Evolutionary conservation across 2,888 invertebrate genomes (phyloP).

Genomic region (Cryptus armator): DNA sequence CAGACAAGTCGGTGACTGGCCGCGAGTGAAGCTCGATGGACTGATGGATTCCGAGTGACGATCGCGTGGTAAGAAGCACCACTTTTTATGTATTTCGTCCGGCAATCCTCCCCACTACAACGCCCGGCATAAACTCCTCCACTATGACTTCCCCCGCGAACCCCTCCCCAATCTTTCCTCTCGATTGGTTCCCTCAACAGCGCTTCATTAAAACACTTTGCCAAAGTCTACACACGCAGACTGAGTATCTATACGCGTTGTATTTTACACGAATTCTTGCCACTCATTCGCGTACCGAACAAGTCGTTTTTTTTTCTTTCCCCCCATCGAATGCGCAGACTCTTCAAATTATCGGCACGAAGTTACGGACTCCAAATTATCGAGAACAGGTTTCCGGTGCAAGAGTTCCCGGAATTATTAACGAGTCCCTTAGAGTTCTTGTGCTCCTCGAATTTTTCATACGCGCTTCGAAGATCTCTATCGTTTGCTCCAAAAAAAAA

Average conservation of each 20-base stretch:
- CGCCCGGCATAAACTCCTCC: conserved; percentile 4
- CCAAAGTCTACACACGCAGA: no score
- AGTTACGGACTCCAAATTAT: conserved; percentile 48
- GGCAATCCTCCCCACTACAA: conserved; percentile 59
- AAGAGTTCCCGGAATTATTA: conserved; percentile 32
- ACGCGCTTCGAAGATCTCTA: neutral
- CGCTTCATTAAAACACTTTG: conserved; percentile 32
- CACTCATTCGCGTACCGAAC: neutral
- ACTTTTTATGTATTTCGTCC: conserved; percentile 73
- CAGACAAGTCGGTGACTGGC: conserved; percentile 22
- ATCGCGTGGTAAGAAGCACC: conserved; percentile 70
- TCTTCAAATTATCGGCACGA: conserved; percentile 6
- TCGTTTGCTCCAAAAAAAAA: neutral
- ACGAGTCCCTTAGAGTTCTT: neutral
- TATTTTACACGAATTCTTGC: neutral
- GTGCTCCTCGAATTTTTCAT: neutral
- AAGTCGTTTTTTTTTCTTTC: neutral
- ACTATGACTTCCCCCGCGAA: neutral
- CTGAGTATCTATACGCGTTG: neutral
- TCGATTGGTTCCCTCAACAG: conserved; percentile 12
- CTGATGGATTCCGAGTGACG: conserved; percentile 69
- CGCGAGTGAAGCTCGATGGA: conserved; percentile 44
- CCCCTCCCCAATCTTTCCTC: conserved; percentile 11
- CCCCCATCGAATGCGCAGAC: neutral
- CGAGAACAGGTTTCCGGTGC: conserved; percentile 44